These are phyloP conservation scores for Eulithis testata DNA, from an alignment of 2,888 invertebrate species.

Conservation along the genomic window DNA sequence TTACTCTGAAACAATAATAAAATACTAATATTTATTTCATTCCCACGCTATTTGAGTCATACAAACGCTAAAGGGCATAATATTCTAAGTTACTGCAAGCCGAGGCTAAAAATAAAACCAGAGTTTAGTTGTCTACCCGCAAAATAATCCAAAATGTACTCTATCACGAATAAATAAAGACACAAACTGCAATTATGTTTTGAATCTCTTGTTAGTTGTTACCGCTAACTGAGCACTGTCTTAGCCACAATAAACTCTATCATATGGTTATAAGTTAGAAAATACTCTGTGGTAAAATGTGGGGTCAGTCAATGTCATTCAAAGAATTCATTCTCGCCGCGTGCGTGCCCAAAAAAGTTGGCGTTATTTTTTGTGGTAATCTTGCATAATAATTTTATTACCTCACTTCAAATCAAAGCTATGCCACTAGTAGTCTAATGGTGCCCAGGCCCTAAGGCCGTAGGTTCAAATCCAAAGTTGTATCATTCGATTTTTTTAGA, in stretches of 20 bases:
- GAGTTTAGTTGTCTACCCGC: too few species aligned
- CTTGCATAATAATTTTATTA: slow-evolving; percentile 21
- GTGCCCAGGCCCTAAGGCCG: not conserved
- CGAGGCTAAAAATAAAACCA: not conserved
- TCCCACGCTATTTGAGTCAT: slow-evolving; percentile 27
- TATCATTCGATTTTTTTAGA: too few species aligned
- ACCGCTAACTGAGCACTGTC: not conserved
- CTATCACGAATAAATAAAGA: not conserved
- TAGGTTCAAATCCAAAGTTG: not conserved
- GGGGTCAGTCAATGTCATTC: slow-evolving; percentile 25
- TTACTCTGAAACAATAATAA: not conserved
- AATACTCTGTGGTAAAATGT: slow-evolving; percentile 8
- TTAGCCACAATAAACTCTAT: slow-evolving; percentile 7
- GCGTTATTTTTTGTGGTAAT: slow-evolving; percentile 19
- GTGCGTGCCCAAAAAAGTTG: slow-evolving; percentile 18
- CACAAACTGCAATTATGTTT: slow-evolving; percentile 6
- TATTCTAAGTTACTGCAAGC: not conserved
- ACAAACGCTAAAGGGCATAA: not conserved
- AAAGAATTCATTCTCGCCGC: slow-evolving; percentile 15
- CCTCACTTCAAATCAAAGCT: slow-evolving; percentile 8
- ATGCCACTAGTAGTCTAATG: not conserved
- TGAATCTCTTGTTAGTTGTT: not conserved
- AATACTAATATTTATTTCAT: not conserved
- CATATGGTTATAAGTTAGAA: not conserved
- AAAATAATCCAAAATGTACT: slow-evolving; percentile 5